phyloP scores from a whole-genome alignment of 2,797 vertebrate species.

The Molossus molossus region DNA sequence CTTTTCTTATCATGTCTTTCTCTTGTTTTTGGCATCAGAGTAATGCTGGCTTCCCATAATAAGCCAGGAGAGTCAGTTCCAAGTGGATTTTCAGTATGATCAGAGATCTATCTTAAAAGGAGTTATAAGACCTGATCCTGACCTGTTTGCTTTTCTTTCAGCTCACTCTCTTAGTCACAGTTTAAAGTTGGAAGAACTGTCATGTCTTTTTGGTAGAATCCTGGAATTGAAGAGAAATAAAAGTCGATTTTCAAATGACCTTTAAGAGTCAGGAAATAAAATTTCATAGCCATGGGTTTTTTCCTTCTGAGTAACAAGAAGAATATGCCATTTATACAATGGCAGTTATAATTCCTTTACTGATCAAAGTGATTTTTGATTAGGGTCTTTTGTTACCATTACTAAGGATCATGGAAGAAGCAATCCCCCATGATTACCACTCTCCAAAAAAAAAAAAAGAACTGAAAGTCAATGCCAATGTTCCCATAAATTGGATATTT shows the following conservation, averaged over 20 bases:
- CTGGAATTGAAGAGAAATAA: background rate
- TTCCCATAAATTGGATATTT: background rate
- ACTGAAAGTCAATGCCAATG: background rate
- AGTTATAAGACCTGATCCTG: background rate
- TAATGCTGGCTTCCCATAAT: slow-evolving; percentile 16
- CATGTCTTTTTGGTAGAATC: background rate
- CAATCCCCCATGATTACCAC: background rate
- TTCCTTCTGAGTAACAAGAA: slow-evolving; percentile 19
- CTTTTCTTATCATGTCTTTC: slow-evolving; percentile 11
- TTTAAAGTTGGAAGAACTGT: background rate
- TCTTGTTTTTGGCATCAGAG: background rate
- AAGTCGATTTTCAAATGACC: slow-evolving; percentile 19
- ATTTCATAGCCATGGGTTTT: background rate
- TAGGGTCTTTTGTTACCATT: background rate
- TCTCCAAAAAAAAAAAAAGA: slow-evolving; percentile 9
- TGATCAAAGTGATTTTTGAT: background rate
- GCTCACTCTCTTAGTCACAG: background rate
- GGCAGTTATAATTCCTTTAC: background rate
- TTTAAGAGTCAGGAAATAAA: slow-evolving; percentile 8
- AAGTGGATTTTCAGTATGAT: background rate
- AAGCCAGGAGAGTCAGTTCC: background rate
- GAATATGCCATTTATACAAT: background rate
- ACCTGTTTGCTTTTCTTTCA: background rate
- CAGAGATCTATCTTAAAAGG: background rate
- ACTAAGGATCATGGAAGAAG: slow-evolving; percentile 22